Evolutionary conservation across 2,113 vertebrate species (phyloP).

Genomic region (Lucifuga dentata): DNA sequence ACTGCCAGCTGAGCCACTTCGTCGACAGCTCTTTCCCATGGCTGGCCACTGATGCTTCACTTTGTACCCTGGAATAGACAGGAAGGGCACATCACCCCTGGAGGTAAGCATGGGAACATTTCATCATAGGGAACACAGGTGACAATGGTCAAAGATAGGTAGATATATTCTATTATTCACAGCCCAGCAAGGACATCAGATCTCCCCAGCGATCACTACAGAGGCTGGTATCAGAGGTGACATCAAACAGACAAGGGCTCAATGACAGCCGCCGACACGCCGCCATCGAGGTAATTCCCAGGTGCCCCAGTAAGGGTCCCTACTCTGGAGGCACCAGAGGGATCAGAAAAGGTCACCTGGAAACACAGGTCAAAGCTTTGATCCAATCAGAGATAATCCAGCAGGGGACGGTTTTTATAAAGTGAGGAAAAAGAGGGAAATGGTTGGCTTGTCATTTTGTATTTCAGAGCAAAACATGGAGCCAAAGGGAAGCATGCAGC

Average conservation of each 20-base stretch:
- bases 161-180: slow-evolving; percentile 76
- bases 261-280: slow-evolving; percentile 63
- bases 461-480: slow-evolving; percentile 53
- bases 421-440: slow-evolving; percentile 39
- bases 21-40: slow-evolving; percentile 55
- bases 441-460: slow-evolving; percentile 58
- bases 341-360: slow-evolving; percentile 67
- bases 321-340: slow-evolving; percentile 54
- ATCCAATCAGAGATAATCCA: slow-evolving; percentile 74
- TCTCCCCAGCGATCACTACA: slow-evolving; percentile 60
- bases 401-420: slow-evolving; percentile 47
- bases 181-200: slow-evolving; percentile 60
- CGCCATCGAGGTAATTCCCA: slow-evolving; percentile 63
- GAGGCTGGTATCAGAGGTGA: slow-evolving; percentile 65
- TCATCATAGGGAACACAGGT: slow-evolving; percentile 62
- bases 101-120: slow-evolving; percentile 61
- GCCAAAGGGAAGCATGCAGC: slow-evolving; percentile 39
- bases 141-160: slow-evolving; percentile 57
- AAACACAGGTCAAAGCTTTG: slow-evolving; percentile 80
- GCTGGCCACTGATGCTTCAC: slow-evolving; percentile 20
- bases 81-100: slow-evolving; percentile 56
- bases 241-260: slow-evolving; percentile 76
- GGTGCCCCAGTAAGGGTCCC: slow-evolving; percentile 54
- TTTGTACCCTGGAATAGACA: slow-evolving; percentile 72
- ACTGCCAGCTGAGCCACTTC: slow-evolving; percentile 54